phyloP scores from a whole-genome alignment of 1,140 invertebrate species.

The Dreissena polymorpha region DNA sequence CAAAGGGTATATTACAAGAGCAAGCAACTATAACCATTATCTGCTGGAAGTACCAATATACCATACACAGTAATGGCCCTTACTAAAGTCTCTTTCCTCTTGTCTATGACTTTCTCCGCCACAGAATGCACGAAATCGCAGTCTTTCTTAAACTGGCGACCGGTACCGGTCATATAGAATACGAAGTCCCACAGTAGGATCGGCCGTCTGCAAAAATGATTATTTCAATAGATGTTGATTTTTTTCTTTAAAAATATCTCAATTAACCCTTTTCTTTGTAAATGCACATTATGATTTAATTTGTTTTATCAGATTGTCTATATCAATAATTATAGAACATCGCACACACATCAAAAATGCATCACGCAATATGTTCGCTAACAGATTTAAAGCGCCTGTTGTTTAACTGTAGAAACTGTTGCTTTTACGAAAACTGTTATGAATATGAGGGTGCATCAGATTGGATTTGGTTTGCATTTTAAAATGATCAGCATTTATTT shows the following conservation, averaged over 20 bases:
- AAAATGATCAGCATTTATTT: neutral
- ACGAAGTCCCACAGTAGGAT: conserved; percentile 31
- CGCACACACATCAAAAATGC: too few species aligned
- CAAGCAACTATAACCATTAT: neutral
- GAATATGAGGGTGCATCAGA: too few species aligned
- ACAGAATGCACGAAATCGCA: conserved; percentile 48
- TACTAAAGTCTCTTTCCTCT: conserved; percentile 34
- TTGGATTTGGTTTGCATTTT: too few species aligned
- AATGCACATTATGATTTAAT: neutral
- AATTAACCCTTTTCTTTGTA: neutral
- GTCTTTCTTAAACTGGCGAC: conserved; percentile 45
- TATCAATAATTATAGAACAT: too few species aligned
- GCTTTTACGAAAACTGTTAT: too few species aligned
- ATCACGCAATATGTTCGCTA: too few species aligned
- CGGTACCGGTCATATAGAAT: conserved; percentile 2
- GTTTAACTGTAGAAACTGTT: too few species aligned
- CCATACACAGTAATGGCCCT: neutral
- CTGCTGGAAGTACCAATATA: neutral
- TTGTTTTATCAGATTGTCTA: neutral
- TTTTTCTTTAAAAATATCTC: neutral
- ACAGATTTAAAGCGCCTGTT: too few species aligned
- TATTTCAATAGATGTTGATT: neutral
- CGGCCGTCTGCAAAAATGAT: conserved; percentile 9
- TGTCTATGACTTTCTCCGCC: conserved; percentile 44
- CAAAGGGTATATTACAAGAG: too few species aligned